Evolutionary conservation across 1,140 invertebrate genomes (phyloP), one percentile per base, ranked within the genome.

Genomic region (Drosophila athabasca): DNA sequence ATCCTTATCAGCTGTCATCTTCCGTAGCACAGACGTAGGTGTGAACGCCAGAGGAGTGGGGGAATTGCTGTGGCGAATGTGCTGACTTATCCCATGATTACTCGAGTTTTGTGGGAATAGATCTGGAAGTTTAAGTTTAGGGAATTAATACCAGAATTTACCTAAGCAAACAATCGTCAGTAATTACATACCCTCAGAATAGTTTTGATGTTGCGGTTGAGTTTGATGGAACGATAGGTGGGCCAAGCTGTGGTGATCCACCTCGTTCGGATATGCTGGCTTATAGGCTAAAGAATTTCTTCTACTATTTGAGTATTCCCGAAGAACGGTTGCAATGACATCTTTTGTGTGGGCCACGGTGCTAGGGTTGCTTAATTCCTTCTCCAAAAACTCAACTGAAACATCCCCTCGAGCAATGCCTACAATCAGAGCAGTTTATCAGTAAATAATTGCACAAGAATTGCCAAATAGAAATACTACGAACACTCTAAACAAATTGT

Each of bases 1-100:
- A 74, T 96, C 95, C 91, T 97, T 97, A 76, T 98, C 97, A 19
- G 96, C 96, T 44, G 97, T 97, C 97, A 98, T 97, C 92, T 98
- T 98, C 31, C 97, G 94, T 81, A 98, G 94, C 39, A 97, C 95
- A 46, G 97, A 97, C 7, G 97, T 98, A 48, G 97, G 97, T 3
- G 96, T 98, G 92, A 98, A 98, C 3, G 97, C 95, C 60, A 96
- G 93, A 6, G 95, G 95, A 39, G 95, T 95, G 7, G 95, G 94
- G 44, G 93, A 93, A 48, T 87, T 90, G 24, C 59, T 74, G 59
- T 79, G 82, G 9, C 62, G 39, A 6, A 51, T 46, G 8, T 62
- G 67, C 52, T 77, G 78, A 51, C 64, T 54, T 11, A 67, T 62
- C 11, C 50, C 44, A 41, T 66, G 55, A n/a, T 41, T 71, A 1